Evolutionary conservation across 2,113 vertebrate species (phyloP).

Genomic region (Dipodomys merriami): DNA sequence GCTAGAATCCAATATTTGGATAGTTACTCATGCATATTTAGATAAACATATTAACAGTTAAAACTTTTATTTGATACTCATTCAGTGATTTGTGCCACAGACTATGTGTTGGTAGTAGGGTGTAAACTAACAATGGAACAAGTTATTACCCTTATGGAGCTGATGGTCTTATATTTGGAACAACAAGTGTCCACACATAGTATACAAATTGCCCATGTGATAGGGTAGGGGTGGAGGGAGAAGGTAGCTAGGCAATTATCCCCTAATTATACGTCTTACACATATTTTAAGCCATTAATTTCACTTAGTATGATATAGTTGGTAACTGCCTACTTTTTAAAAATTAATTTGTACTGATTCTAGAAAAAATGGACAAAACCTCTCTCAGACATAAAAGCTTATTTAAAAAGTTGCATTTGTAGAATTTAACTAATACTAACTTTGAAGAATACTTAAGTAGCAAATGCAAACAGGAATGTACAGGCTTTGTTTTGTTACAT

Average conservation of each 20-base stretch:
- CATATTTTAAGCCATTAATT: not conserved
- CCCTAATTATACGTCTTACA: not conserved
- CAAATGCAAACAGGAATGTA: not conserved
- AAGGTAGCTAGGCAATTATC: not conserved
- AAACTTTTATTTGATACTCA: not conserved
- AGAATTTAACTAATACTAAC: constrained; percentile 2
- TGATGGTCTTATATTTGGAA: not conserved
- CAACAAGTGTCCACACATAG: not conserved
- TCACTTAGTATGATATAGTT: constrained; percentile 10
- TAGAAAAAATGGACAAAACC: not conserved
- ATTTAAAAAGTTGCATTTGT: not conserved
- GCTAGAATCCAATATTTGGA: not conserved
- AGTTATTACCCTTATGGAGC: not conserved
- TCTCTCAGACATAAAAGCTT: constrained; percentile 4
- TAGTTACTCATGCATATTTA: constrained; percentile 23
- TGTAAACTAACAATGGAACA: not conserved
- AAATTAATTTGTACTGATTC: constrained; percentile 8
- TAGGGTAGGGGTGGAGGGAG: not conserved
- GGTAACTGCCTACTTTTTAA: not conserved
- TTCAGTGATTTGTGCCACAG: not conserved
- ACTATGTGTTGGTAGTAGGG: not conserved
- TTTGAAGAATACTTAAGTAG: not conserved
- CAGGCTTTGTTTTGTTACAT: not conserved
- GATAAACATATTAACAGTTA: not conserved
- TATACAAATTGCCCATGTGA: not conserved